Evolutionary conservation across 2,888 invertebrate genomes (phyloP), one percentile per base, ranked within the genome.

Genomic region (Lasioglossum marginatum): DNA sequence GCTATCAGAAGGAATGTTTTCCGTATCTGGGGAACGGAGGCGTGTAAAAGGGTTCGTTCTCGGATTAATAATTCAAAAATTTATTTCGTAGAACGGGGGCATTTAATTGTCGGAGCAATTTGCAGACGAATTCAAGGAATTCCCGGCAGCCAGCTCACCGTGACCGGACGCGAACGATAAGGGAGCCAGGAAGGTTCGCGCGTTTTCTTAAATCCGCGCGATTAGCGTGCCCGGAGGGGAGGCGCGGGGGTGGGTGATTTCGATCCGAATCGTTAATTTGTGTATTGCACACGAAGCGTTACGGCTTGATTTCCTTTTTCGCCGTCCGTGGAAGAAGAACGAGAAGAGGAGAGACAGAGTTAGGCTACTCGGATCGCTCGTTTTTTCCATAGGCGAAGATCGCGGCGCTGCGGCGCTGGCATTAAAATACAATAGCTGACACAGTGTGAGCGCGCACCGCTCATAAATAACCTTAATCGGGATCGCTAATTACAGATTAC

Each of bases 361-460:
- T 12, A 34, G 68, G 37, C 19, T 4, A 83, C 77, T 81, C 71
- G 79, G 77, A 85, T 86, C 83, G 80, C 57, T 71, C 73, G 79
- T 83, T 82, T 86, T 79, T 82, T 84, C 81, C 70, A 86, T 88
- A 83, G 88, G 79, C 77, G 74, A 86, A 86, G 87, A 90, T 82
- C 89, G 80, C 83, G 82, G 76, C 80, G 60, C 74, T 78, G 82
- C 48, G 83, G 77, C 79, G 27, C 77, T 79, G 82, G 89, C 93
- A 95, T 95, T 95, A 94, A 94, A 95, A 95, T 95, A 95, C 95
- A 95, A 95, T 95, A 94, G 93, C 93, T 93, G 92, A 94, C 93
- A 93, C 90, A 93, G 93, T 94, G 93, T 93, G 93, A 93, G 93
- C 92, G 91, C 92, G 88, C 92, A 88, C 87, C 90, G 92, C 93